Conservation (phyloP, 2,113 vertebrate genomes). For the Psilopogon haemacephalus region DNA sequence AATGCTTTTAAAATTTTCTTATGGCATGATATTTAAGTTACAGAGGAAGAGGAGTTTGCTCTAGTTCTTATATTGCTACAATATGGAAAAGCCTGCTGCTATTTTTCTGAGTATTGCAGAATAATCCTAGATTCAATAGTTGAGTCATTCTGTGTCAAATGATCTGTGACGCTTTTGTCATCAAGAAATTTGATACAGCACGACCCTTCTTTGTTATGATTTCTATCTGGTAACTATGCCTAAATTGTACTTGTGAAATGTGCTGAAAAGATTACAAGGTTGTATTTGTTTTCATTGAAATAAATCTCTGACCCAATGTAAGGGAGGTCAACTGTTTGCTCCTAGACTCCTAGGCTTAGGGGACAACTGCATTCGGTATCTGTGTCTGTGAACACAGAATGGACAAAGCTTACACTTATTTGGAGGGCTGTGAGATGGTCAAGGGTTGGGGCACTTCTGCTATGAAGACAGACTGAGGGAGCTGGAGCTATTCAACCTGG, state of each 20-base stretch:
- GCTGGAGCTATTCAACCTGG: too few relatives aligned
- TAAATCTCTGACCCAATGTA: neutral
- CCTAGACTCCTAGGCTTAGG: neutral
- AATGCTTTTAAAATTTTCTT: neutral
- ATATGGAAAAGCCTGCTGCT: neutral
- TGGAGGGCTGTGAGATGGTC: neutral
- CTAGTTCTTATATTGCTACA: neutral
- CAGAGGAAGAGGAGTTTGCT: neutral
- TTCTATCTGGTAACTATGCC: neutral
- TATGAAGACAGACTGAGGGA: too few relatives aligned
- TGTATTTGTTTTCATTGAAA: neutral
- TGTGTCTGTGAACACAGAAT: neutral
- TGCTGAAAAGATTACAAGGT: neutral
- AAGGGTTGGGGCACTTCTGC: too few relatives aligned
- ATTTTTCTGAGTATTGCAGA: neutral
- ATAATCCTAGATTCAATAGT: neutral
- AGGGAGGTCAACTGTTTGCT: neutral
- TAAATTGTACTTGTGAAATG: neutral
- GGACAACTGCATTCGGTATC: rapidly evolving
- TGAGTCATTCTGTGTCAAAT: constrained; percentile 10
- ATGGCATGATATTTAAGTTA: neutral
- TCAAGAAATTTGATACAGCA: neutral
- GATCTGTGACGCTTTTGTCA: neutral
- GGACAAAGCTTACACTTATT: neutral
- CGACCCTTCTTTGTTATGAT: rapidly evolving